Evolutionary conservation across 2,797 vertebrate genomes (phyloP).

Genomic region (Uromys caudimaculatus): DNA sequence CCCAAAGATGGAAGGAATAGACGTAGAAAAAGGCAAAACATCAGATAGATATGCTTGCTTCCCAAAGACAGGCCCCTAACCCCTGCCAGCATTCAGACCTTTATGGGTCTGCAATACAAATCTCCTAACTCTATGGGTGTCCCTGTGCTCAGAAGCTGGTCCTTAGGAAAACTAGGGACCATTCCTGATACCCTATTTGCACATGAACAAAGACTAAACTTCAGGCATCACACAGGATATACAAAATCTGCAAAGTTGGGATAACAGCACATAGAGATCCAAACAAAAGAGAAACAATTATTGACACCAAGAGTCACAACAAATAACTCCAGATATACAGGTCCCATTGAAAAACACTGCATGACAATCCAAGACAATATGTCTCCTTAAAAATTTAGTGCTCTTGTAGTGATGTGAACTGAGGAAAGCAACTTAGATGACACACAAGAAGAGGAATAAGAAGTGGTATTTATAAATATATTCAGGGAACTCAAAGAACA

Average conservation of each 20-base stretch:
- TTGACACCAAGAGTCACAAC: background rate
- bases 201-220: background rate
- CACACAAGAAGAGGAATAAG: background rate
- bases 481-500: background rate
- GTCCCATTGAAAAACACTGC: background rate
- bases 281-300: background rate
- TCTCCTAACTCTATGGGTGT: background rate
- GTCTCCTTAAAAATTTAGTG: background rate
- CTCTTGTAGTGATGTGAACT: background rate
- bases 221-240: background rate
- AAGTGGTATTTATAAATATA: background rate
- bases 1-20: constrained; percentile 27
- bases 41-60: no score
- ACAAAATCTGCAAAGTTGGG: background rate
- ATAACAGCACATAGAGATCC: background rate
- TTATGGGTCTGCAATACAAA: background rate
- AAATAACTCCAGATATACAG: background rate
- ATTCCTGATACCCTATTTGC: background rate
- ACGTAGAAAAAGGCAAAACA: background rate
- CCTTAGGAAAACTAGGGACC: no score
- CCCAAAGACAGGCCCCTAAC: background rate
- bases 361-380: background rate
- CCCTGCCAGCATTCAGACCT: background rate
- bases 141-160: background rate
- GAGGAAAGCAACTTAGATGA: background rate